A percentile compares a stretch with the other conserved stretches of the same genome.
Conservation (phyloP, 2,888 invertebrate species). For the Dryobotodes eremita region DNA sequence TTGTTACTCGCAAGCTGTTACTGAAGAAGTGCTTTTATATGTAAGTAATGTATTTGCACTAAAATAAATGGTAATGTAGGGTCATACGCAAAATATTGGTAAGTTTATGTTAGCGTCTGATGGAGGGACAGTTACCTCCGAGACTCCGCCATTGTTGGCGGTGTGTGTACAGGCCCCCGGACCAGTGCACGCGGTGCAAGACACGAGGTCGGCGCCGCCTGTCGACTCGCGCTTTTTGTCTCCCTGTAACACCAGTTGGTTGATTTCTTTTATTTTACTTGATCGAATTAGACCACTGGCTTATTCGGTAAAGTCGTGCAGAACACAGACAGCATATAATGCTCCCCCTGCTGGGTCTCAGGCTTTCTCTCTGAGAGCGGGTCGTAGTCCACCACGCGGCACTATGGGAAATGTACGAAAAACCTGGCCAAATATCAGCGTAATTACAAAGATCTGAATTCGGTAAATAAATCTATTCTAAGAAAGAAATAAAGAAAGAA, state of each 20-base stretch:
- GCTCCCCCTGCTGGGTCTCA: neutral
- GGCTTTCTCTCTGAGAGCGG: neutral
- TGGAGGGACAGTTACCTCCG: constrained; percentile 92
- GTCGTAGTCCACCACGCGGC: neutral
- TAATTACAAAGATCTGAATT: too few species aligned
- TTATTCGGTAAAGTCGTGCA: constrained; percentile 7
- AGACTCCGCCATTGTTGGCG: constrained; percentile 96
- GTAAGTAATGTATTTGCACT: constrained; percentile 42
- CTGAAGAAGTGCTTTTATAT: constrained; percentile 31
- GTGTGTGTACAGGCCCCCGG: constrained; percentile 96
- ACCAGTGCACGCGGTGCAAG: constrained; percentile 94
- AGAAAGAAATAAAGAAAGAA: too few species aligned
- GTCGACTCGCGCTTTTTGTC: constrained; percentile 96
- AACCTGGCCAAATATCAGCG: too few species aligned
- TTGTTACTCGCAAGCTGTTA: constrained; percentile 51
- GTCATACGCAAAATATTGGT: constrained; percentile 62
- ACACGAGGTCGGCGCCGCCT: constrained; percentile 95
- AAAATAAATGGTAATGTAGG: constrained; percentile 52
- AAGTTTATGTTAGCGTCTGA: constrained; percentile 63
- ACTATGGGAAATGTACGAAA: too few species aligned
- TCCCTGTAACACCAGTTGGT: constrained; percentile 89
- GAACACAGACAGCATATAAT: neutral
- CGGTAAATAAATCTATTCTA: too few species aligned
- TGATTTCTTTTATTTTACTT: constrained; percentile 57
- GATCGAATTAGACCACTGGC: constrained; percentile 41